Evolutionary conservation across 1,140 invertebrate genomes (phyloP), one percentile per base, ranked within the genome.

Genomic region (Rhizoglyphus robini): DNA sequence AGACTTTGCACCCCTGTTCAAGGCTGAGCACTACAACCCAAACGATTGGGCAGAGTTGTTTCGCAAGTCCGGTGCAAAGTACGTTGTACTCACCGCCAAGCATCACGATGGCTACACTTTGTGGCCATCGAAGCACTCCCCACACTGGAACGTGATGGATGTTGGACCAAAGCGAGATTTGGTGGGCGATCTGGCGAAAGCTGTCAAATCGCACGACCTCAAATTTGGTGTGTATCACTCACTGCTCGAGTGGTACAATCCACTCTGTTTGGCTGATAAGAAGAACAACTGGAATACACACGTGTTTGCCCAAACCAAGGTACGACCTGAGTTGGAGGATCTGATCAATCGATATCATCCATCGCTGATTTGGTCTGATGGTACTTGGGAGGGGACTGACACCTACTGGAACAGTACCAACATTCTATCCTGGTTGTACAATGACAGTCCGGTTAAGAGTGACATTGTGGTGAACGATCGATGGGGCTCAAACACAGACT

Each of bases 21-120:
- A 69, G 0, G 74, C 75, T 13, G 74, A 78, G 66, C 76, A 78
- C 65, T 79, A 72, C 63, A 67, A 78, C 67, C 73, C 78, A 1
- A 67, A 72, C 20, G 57, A 74, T 25, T 78, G 76, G 75, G 75
- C 77, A 0, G 70, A 74, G 15, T 27, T 78, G 18, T 77, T 78
- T 61, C 46, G 73, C 29, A 66, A 66, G 15, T 71, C 61, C 8
- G 51, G 49, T 67, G 78, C 31, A 66, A 88, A 86, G 74, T 90
- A 95, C 73, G 81, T 95, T 4, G 87, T 96, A 1, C 72, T 96
- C 1, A 95, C 90, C 1, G 88, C 85, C 70, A 96, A 96, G 32
- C 61, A 63, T 49, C 61, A 63, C 32, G 61, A 63, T 18, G 61
- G 61, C 18, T 63, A 58, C 61, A 63, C 61, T 25, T 20, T 63